These are phyloP conservation scores for Brotula barbata DNA, from an alignment of 2,797 vertebrate genomes.

Conservation along the genomic window DNA sequence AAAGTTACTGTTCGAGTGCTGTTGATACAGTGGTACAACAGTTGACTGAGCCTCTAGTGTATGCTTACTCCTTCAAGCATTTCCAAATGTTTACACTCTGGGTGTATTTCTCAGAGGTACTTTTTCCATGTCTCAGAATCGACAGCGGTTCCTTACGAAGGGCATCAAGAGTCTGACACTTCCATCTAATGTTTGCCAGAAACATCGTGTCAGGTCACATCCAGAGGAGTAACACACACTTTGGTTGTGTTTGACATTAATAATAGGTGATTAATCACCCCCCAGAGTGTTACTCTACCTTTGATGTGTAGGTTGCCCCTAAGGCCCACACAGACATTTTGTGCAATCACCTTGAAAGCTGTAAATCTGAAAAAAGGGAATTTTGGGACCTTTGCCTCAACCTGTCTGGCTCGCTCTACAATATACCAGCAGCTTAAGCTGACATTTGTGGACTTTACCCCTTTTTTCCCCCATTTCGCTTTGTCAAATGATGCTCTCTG, in stretches of 20 bases:
- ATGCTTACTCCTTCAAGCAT: neutral
- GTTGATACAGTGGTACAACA: neutral
- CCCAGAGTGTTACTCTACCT: conserved; percentile 42
- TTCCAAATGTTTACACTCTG: conserved; percentile 17
- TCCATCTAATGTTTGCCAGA: conserved; percentile 54
- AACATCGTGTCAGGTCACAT: conserved; percentile 59
- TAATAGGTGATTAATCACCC: conserved; percentile 62
- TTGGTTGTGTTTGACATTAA: conserved; percentile 62
- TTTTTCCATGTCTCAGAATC: conserved; percentile 17
- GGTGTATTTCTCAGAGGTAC: conserved; percentile 17
- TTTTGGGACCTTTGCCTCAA: conserved; percentile 47
- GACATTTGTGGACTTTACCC: neutral
- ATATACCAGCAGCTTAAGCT: neutral
- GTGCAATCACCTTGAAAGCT: conserved; percentile 56
- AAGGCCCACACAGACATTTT: conserved; percentile 54
- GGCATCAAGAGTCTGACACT: conserved; percentile 31
- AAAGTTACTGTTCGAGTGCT: neutral
- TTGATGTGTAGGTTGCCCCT: conserved; percentile 55
- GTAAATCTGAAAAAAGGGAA: conserved; percentile 49
- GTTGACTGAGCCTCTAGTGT: conserved; percentile 1
- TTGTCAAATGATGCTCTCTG: neutral
- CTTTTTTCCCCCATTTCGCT: conserved; percentile 3
- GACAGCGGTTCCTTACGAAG: conserved; percentile 18
- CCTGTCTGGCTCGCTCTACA: conserved; percentile 3
- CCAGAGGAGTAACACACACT: conserved; percentile 47